Percentiles rank a stretch among this genome's conserved stretches.
phyloP scores from a whole-genome alignment of 2,888 invertebrate genomes.

The Epistrophella euchroma region DNA sequence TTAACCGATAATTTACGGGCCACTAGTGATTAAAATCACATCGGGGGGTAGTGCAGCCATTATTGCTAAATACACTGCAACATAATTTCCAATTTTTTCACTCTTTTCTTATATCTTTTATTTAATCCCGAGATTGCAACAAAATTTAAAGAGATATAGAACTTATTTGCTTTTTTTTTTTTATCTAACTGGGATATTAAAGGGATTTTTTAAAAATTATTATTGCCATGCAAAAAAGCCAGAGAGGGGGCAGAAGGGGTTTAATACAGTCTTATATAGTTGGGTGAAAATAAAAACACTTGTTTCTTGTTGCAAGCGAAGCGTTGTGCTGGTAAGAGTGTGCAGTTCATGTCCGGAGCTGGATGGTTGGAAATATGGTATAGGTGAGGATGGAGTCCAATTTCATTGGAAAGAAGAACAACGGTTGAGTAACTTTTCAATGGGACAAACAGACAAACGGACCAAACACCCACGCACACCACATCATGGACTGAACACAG shows the following conservation, averaged over 20 bases:
- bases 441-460: constrained; percentile 46
- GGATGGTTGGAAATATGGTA: neutral
- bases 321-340: neutral
- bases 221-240: constrained; percentile 4
- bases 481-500: constrained; percentile 27
- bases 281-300: neutral
- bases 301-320: constrained; percentile 42
- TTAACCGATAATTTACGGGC: constrained; percentile 73
- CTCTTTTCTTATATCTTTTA: neutral
- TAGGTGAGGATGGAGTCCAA: constrained; percentile 30
- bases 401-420: constrained; percentile 52
- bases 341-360: neutral
- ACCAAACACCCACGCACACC: constrained; percentile 44
- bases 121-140: constrained; percentile 37
- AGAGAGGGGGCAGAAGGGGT: neutral
- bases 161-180: neutral
- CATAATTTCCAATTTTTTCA: constrained; percentile 28
- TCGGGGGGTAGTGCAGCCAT: constrained; percentile 65
- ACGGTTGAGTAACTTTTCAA: constrained; percentile 60
- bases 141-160: constrained; percentile 32
- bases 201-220: constrained; percentile 53
- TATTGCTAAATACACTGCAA: constrained; percentile 71
- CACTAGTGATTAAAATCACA: constrained; percentile 66
- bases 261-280: too few relatives aligned
- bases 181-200: constrained; percentile 43